These are phyloP conservation scores for Carlito syrichta DNA, from an alignment of 2,113 vertebrate species.

Conservation along the genomic window DNA sequence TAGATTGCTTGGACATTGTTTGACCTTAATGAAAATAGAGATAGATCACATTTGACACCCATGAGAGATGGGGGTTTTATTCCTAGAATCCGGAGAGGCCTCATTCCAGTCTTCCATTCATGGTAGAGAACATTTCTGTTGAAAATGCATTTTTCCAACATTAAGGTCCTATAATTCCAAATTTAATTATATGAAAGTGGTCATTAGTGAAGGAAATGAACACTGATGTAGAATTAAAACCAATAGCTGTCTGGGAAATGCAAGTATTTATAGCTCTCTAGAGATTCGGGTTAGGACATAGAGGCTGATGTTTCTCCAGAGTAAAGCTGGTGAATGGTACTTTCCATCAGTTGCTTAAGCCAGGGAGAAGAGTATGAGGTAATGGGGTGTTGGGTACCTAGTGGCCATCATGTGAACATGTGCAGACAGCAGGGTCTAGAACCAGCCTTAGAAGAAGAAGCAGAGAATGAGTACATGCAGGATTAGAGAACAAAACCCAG, in stretches of 20 bases:
- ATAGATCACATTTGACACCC: background rate
- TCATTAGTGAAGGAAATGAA: slow-evolving; percentile 54
- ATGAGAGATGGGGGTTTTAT: background rate
- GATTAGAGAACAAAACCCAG: background rate
- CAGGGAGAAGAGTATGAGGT: background rate
- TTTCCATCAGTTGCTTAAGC: background rate
- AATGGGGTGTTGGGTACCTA: background rate
- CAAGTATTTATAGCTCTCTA: slow-evolving; percentile 1
- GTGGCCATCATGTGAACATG: background rate
- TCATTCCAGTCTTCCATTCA: background rate
- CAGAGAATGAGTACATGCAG: background rate
- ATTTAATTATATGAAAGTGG: slow-evolving; percentile 50
- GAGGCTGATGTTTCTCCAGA: background rate
- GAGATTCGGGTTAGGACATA: background rate
- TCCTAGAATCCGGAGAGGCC: background rate
- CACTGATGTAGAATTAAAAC: background rate
- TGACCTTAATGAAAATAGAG: background rate
- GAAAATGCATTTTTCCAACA: slow-evolving; percentile 43
- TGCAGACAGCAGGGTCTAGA: background rate
- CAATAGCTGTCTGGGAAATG: slow-evolving; percentile 29
- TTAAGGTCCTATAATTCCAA: slow-evolving; percentile 60
- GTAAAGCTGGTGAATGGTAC: background rate
- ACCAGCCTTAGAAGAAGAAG: background rate
- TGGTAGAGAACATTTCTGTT: slow-evolving; percentile 14
- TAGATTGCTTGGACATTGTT: background rate